Evolutionary conservation across 1,140 invertebrate species (phyloP).

Genomic region (Drosophila nebulosa): DNA sequence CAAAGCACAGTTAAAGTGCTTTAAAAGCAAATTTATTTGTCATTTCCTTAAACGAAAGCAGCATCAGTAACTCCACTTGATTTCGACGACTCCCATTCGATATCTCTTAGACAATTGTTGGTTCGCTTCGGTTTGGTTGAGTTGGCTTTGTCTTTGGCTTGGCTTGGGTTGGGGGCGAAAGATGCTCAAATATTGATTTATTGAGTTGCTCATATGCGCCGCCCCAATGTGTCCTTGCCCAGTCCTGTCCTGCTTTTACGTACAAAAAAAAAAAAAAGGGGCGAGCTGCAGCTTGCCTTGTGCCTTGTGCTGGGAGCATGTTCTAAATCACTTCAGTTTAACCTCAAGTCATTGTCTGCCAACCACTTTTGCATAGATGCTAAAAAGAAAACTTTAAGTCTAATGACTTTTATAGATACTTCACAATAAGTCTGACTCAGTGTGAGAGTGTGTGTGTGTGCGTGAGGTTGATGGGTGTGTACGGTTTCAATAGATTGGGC

Average conservation of each 20-base stretch:
- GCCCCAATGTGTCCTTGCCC: conserved; percentile 20
- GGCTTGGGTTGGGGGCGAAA: background rate
- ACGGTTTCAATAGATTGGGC: background rate
- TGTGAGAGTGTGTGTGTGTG: background rate
- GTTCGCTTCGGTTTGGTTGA: background rate
- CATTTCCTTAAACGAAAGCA: conserved; percentile 58
- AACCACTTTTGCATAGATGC: conserved; percentile 10
- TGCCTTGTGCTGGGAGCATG: conserved; percentile 9
- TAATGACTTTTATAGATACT: conserved; percentile 67
- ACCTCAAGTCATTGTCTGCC: conserved; percentile 46
- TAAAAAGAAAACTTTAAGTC: conserved; percentile 56
- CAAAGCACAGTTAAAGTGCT: conserved; percentile 38
- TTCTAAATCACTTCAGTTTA: conserved; percentile 51
- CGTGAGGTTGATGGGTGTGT: conserved; percentile 18
- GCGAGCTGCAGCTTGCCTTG: background rate
- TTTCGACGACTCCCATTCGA: conserved; percentile 8
- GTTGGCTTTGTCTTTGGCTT: no score
- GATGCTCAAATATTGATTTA: conserved; percentile 69
- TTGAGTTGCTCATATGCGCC: conserved; percentile 61
- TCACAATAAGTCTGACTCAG: conserved; percentile 22
- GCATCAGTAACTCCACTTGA: conserved; percentile 15
- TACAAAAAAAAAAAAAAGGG: background rate
- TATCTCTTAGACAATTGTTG: conserved; percentile 50
- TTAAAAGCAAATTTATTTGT: conserved; percentile 68
- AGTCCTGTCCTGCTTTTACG: background rate